Evolutionary conservation across 1,140 invertebrate genomes (phyloP), one percentile per base, ranked within the genome.

Genomic region (Papilio glaucus): DNA sequence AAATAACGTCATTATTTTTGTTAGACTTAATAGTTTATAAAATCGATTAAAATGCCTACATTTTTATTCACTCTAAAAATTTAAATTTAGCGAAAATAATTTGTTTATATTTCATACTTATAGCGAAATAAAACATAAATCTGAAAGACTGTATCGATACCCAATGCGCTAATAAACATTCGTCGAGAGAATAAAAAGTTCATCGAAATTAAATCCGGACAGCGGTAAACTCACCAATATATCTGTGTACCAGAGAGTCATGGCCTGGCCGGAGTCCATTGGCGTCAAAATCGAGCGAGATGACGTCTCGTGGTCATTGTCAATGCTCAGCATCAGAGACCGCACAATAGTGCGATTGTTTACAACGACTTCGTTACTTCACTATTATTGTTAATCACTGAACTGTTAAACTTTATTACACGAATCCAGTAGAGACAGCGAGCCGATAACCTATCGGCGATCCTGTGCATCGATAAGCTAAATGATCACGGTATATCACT

Each of bases 201-300:
- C 69, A 72, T 73, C 26, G 42, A 60, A 57, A 18, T 33, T 75
- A 79, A 72, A 77, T 62, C 65, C 68, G 57, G 45, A 60, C 24
- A 57, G 73, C 75, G 73, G 69, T 76, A 83, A 81, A 82, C 89
- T 93, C 78, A 93, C 91, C 91, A 93, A 77, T 87, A 93, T 84
- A 83, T 93, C 86, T 71, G 89, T 91, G 85, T 93, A 93, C 91
- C 91, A 93, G 77, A 93, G 88, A 81, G 91, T 93, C 91, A 93
- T 93, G 73, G 80, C 71, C 91, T 91, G 91, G 89, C 89, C 71
- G 80, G 75, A 71, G 78, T 91, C 89, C 91, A 93, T 85, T 76
- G 74, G 80, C 84, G 89, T 90, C 88, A 91, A 80, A 82, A 77
- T 80, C 77, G 84, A 83, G 78, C 80, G 83, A 81, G 77, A 8